Percentiles rank a stretch among this genome's conserved stretches.
phyloP scores from a whole-genome alignment of 2,797 vertebrate genomes.

The Takifugu ocellatus region DNA sequence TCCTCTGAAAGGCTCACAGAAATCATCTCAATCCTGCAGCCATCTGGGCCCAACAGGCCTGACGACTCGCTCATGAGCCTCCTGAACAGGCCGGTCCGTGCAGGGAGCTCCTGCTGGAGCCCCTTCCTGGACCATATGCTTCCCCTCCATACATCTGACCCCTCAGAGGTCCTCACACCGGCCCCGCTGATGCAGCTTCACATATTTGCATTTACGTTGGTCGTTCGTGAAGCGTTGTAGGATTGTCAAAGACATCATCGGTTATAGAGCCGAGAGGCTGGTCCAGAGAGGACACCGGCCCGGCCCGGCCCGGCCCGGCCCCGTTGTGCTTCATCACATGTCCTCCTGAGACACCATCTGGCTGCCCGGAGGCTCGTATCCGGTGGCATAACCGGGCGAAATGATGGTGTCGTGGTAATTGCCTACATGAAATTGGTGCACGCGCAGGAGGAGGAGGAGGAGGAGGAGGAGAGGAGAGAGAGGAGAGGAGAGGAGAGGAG shows the following conservation, averaged over 20 bases:
- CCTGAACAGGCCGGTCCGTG: slow-evolving; percentile 7
- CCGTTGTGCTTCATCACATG: slow-evolving; percentile 29
- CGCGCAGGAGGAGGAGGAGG: no score
- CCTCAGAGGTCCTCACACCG: slow-evolving; percentile 6
- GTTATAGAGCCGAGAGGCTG: no score
- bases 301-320: no score
- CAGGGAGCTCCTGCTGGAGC: no score
- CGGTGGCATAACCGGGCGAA: slow-evolving; percentile 29
- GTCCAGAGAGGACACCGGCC: no score
- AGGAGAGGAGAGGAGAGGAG: no score
- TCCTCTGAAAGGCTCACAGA: slow-evolving; percentile 13
- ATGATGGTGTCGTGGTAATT: slow-evolving; percentile 29
- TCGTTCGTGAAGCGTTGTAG: no score
- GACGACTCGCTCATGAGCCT: slow-evolving; percentile 13
- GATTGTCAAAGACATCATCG: no score
- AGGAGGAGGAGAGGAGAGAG: no score
- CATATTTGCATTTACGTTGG: no score
- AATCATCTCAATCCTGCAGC: slow-evolving; percentile 28
- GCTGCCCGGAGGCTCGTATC: slow-evolving; percentile 30
- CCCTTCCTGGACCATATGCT: slow-evolving; percentile 29
- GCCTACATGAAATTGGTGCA: no score
- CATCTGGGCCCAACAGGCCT: slow-evolving; percentile 61
- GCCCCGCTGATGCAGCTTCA: no score
- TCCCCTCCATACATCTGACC: slow-evolving; percentile 22
- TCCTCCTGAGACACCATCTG: slow-evolving; percentile 51